These are phyloP conservation scores for Antennarius maculatus DNA, from an alignment of 2,797 vertebrate species.

Conservation along the genomic window DNA sequence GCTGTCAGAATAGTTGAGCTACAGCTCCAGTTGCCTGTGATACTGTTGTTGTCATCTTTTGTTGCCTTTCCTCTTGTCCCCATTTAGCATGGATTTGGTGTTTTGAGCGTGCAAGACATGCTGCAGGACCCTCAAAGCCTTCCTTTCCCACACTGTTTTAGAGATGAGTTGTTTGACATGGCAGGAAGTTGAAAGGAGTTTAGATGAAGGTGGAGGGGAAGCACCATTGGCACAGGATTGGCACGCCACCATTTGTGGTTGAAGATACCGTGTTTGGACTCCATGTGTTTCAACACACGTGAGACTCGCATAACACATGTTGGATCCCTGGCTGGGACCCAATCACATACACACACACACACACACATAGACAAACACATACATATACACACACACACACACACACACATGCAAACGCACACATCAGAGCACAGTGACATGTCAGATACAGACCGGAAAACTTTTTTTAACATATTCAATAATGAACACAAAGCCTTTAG, in stretches of 20 bases:
- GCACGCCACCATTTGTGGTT: constrained; percentile 62
- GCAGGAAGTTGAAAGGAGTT: constrained; percentile 33
- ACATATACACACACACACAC: constrained; percentile 24
- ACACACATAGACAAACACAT: background rate
- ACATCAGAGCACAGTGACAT: too few relatives aligned
- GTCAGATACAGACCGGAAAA: too few relatives aligned
- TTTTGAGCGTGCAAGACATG: constrained; percentile 30
- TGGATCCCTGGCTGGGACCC: constrained; percentile 45
- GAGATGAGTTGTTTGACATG: constrained; percentile 27
- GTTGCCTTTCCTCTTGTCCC: constrained; percentile 54
- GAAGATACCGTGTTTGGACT: constrained; percentile 60
- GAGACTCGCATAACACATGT: constrained; percentile 46
- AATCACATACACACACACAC: constrained; percentile 22
- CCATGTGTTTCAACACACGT: constrained; percentile 61
- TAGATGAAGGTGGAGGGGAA: constrained; percentile 30
- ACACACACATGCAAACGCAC: background rate
- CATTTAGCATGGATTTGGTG: constrained; percentile 46
- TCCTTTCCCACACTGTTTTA: constrained; percentile 56
- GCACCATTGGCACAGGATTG: constrained; percentile 38
- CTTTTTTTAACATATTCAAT: too few relatives aligned
- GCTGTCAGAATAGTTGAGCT: constrained; percentile 61
- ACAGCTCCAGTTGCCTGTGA: constrained; percentile 36
- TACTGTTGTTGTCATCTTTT: constrained; percentile 62
- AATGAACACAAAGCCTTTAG: too few relatives aligned
- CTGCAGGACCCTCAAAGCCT: constrained; percentile 23